phyloP scores from a whole-genome alignment of 2,113 vertebrate species.

The Eptesicus fuscus region DNA sequence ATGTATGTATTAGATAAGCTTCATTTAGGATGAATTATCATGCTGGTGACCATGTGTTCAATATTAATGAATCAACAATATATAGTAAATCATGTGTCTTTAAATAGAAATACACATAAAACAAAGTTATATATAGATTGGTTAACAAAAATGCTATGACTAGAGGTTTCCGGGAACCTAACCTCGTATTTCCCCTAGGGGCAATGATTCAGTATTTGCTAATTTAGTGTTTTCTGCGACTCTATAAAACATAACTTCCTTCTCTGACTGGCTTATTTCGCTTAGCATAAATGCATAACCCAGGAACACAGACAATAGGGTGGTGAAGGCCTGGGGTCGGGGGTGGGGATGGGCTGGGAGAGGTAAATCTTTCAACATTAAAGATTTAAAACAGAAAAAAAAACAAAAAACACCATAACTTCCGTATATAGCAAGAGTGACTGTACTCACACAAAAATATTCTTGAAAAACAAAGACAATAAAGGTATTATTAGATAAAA shows the following conservation, averaged over 20 bases:
- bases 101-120: constrained; percentile 22
- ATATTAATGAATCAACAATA: not conserved
- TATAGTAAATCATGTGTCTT: not conserved
- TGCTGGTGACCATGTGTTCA: not conserved
- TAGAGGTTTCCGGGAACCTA: not conserved
- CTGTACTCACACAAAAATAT: not conserved
- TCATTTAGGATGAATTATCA: not conserved
- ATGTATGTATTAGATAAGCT: not conserved
- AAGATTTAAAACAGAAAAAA: too few relatives aligned
- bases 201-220: not conserved
- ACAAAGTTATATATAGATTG: not conserved
- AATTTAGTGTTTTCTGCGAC: not conserved
- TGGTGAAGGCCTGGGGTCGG: too few relatives aligned
- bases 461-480: constrained; percentile 1
- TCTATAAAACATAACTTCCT: not conserved
- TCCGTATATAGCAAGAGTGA: not conserved
- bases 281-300: too few relatives aligned
- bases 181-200: not conserved
- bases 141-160: not conserved
- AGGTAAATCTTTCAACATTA: too few relatives aligned
- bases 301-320: too few relatives aligned
- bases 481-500: not conserved
- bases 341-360: too few relatives aligned
- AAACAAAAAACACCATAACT: not conserved
- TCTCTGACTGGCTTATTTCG: too few relatives aligned